These are phyloP conservation scores for Phrynocephalus vlangalii DNA, from an alignment of 2,797 vertebrate species.

Conservation along the genomic window DNA sequence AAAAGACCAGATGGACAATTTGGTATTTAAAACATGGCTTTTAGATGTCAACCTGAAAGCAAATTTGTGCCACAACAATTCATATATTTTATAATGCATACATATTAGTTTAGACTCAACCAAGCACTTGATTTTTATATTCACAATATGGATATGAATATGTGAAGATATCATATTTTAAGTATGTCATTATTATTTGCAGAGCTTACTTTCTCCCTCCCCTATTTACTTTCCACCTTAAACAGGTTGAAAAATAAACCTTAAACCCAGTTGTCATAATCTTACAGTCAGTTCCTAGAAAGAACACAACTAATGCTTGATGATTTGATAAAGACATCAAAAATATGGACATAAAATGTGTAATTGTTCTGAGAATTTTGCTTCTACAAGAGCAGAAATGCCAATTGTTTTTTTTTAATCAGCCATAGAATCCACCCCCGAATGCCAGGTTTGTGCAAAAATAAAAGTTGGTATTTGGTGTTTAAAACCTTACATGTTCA, in stretches of 20 bases:
- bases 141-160: conserved; percentile 22
- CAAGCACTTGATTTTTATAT: conserved; percentile 28
- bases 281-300: background rate
- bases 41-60: conserved; percentile 56
- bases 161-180: background rate
- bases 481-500: too few species aligned
- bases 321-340: too few species aligned
- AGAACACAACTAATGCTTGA: background rate
- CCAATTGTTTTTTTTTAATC: too few species aligned
- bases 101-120: conserved; percentile 38
- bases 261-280: background rate
- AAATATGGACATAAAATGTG: too few species aligned
- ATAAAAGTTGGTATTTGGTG: too few species aligned
- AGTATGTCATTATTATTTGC: background rate
- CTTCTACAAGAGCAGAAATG: too few species aligned
- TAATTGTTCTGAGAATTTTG: too few species aligned
- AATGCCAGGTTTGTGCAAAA: too few species aligned
- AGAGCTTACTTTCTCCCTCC: background rate
- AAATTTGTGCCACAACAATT: conserved; percentile 32
- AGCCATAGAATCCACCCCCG: too few species aligned
- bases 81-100: conserved; percentile 9
- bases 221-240: background rate
- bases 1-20: conserved; percentile 61
- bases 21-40: conserved; percentile 48
- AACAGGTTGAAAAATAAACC: background rate